These are phyloP conservation scores for Tribolium freemani DNA, from an alignment of 2,888 invertebrate genomes.

Conservation along the genomic window DNA sequence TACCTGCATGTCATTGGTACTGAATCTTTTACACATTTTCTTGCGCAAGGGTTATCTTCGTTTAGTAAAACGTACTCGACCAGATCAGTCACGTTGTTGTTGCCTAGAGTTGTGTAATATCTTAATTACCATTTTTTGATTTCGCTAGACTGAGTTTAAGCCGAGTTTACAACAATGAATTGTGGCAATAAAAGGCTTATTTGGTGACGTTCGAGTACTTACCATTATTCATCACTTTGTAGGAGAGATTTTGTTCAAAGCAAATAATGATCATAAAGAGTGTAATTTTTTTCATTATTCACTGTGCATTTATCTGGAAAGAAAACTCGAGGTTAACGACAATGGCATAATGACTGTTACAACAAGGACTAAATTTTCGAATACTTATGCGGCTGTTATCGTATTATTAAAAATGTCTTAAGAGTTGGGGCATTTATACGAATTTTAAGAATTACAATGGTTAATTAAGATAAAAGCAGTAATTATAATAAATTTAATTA, in stretches of 20 bases:
- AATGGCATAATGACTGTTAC: not conserved
- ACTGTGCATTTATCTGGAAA: slow-evolving; percentile 12
- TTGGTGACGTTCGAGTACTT: not conserved
- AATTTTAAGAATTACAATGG: not conserved
- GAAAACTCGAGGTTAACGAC: slow-evolving; percentile 7
- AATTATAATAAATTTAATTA: not conserved
- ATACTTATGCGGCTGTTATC: not conserved
- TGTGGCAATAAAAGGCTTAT: not conserved
- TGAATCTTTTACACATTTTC: slow-evolving; percentile 74
- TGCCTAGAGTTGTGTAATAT: not conserved
- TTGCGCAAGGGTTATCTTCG: slow-evolving; percentile 72
- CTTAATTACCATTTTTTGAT: not conserved
- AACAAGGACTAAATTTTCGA: not conserved
- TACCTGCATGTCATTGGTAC: slow-evolving; percentile 80
- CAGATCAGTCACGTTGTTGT: slow-evolving; percentile 20
- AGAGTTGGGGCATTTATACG: not conserved
- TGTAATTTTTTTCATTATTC: slow-evolving; percentile 22
- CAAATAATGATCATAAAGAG: slow-evolving; percentile 11
- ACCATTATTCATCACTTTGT: slow-evolving; percentile 15
- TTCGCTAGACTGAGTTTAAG: not conserved
- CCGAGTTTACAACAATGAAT: not conserved
- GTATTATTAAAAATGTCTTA: not conserved
- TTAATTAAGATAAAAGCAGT: not conserved
- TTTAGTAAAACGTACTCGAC: slow-evolving; percentile 61
- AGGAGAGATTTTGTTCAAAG: slow-evolving; percentile 7